phyloP scores from a whole-genome alignment of 1,140 invertebrate genomes.

The Acromyrmex echinatior region DNA sequence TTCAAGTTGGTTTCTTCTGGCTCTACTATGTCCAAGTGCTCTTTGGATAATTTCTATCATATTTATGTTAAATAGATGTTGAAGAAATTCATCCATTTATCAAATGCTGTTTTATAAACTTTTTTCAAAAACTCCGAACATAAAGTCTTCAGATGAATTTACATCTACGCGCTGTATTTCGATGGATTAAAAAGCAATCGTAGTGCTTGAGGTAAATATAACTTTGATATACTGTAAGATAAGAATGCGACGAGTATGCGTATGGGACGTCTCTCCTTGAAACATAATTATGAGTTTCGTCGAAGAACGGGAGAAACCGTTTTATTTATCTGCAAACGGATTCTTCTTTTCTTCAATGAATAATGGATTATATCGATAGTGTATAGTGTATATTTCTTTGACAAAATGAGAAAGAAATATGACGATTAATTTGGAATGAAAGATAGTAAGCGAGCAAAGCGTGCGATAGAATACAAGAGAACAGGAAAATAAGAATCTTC shows the following conservation, averaged over 20 bases:
- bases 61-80: neutral
- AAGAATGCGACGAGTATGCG: conserved; percentile 62
- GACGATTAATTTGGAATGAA: conserved; percentile 53
- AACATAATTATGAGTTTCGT: conserved; percentile 48
- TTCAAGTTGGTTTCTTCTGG: conserved; percentile 27
- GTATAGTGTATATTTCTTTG: conserved; percentile 55
- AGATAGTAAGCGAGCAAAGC: conserved; percentile 50
- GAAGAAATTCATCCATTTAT: conserved; percentile 9
- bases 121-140: neutral
- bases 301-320: conserved; percentile 25
- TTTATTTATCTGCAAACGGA: conserved; percentile 7
- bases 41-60: conserved; percentile 16
- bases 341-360: neutral
- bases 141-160: conserved; percentile 10
- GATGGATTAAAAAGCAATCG: conserved; percentile 58
- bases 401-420: neutral
- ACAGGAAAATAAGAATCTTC: conserved; percentile 74
- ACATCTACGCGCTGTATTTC: conserved; percentile 37
- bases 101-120: conserved; percentile 47
- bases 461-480: conserved; percentile 22
- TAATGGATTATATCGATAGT: conserved; percentile 56
- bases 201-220: conserved; percentile 37
- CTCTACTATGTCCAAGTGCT: conserved; percentile 1
- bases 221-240: conserved; percentile 36
- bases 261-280: conserved; percentile 70